Evolutionary conservation across 1,140 invertebrate genomes (phyloP), one percentile per base, ranked within the genome.

Genomic region (Trichoplusia ni): DNA sequence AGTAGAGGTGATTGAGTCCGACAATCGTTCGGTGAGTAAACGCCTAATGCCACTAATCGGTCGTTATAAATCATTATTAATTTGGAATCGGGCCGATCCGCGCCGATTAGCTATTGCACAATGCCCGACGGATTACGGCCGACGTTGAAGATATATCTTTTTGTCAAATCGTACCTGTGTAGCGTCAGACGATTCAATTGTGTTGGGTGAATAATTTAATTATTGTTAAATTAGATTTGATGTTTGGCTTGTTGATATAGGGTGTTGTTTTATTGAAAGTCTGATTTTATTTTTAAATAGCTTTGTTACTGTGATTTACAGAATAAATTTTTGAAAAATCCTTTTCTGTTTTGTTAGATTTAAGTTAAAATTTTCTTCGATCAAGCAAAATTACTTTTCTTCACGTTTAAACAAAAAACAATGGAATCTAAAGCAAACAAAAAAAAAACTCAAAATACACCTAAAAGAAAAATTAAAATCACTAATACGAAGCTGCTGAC

Each of bases 51-150:
- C 73, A 74, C 75, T 90, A 90, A 90, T 90, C 87, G 85, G 67
- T 49, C 79, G 84, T 79, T 82, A 84, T 90, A 88, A 90, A 90
- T 90, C 82, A 88, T 87, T 87, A 90, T 90, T 88, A 90, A 86
- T 86, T 88, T 85, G 63, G 71, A 81, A 76, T 79, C 73, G 64
- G 71, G 64, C 71, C 83, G 85, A 87, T 86, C 84, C 75, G 82
- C 73, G 76, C 68, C 82, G 87, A 90, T 90, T 90, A 90, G 77
- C 83, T 71, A 82, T 88, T 88, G 84, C 87, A 90, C 85, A 90
- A 90, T 88, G 81, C 71, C 71, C 73, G 71, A 65, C 82, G 82
- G 84, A 86, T 84, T 86, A 84, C 64, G 66, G 53, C 23, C 68
- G 51, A 75, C 70, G 66, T 60, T 56, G 73, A 65, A 82, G 81